Evolutionary conservation across 2,888 invertebrate genomes (phyloP).

Genomic region (Achlya flavicornis): DNA sequence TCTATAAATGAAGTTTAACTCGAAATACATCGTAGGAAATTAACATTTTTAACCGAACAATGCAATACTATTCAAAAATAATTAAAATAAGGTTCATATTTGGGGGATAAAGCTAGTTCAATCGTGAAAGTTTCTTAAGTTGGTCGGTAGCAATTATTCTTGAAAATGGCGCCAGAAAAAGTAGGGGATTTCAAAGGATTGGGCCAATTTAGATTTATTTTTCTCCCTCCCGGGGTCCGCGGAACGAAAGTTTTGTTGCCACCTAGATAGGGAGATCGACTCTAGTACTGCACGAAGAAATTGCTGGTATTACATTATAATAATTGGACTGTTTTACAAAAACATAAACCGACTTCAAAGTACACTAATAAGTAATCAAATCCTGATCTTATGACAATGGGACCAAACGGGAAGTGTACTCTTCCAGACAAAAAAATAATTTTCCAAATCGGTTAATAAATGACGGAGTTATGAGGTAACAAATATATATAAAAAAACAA

Average conservation of each 20-base stretch:
- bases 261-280: conserved; percentile 50
- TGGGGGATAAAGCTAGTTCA: conserved; percentile 19
- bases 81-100: conserved; percentile 31
- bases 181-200: conserved; percentile 79
- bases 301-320: conserved; percentile 21
- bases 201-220: conserved; percentile 82
- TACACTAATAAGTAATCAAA: too few relatives aligned
- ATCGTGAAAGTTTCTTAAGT: conserved; percentile 61
- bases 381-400: too few relatives aligned
- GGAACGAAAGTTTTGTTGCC: conserved; percentile 68
- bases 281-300: conserved; percentile 37
- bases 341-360: too few relatives aligned
- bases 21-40: conserved; percentile 55
- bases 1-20: conserved; percentile 48
- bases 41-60: conserved; percentile 54
- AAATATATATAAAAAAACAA: too few relatives aligned
- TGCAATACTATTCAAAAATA: conserved; percentile 19
- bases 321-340: background rate
- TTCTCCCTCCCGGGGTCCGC: conserved; percentile 69
- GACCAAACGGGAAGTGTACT: too few relatives aligned
- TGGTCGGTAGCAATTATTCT: conserved; percentile 74
- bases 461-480: too few relatives aligned
- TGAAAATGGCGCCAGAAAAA: conserved; percentile 79
- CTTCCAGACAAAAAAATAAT: too few relatives aligned
- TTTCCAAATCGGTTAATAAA: too few relatives aligned